These are phyloP conservation scores for Aplysia californica DNA, from an alignment of 1,140 invertebrate species.

Conservation along the genomic window DNA sequence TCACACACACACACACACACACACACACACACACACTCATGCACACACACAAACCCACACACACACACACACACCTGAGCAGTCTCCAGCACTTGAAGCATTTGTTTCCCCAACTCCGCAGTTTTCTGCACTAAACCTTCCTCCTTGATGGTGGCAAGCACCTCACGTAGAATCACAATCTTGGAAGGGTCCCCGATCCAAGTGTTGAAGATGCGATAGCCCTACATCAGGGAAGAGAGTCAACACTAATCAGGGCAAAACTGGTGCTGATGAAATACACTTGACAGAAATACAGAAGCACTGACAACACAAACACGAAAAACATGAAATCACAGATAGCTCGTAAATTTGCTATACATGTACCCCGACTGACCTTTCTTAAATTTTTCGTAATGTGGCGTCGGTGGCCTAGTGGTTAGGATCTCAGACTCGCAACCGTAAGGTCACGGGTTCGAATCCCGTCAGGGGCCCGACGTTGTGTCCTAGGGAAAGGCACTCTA, in stretches of 20 bases:
- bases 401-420: no score
- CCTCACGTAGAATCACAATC: constrained; percentile 86
- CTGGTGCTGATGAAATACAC: neutral
- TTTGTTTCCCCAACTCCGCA: constrained; percentile 79
- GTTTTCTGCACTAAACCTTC: constrained; percentile 86
- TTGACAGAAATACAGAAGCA: neutral
- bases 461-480: no score
- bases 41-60: constrained; percentile 65
- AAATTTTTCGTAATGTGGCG: no score
- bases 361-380: neutral
- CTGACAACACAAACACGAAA: neutral
- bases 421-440: no score
- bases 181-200: constrained; percentile 99
- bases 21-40: constrained; percentile 71
- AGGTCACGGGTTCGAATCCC: no score
- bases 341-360: neutral
- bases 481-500: no score
- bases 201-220: constrained; percentile 97
- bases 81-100: constrained; percentile 79
- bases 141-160: constrained; percentile 86
- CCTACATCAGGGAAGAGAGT: constrained; percentile 74
- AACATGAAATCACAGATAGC: no score
- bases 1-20: neutral
- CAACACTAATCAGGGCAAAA: neutral
- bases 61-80: constrained; percentile 52